Base-by-base conservation (phyloP, 2,113 vertebrate species). In the Actinemys pallida region DNA sequence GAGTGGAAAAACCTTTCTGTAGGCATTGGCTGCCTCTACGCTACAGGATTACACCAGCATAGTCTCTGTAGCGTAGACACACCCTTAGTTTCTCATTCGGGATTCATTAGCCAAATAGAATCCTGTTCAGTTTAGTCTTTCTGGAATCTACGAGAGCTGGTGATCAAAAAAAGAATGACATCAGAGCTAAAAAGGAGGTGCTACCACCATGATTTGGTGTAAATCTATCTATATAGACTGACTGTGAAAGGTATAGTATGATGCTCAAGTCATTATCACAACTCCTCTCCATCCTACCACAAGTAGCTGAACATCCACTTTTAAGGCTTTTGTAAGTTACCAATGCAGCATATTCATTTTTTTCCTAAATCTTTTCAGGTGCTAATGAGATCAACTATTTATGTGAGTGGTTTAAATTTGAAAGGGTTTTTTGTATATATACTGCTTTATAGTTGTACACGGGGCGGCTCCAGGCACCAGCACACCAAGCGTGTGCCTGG, bases 321-420 rank as follows among this genome's bases (percentile, higher is more conserved):
- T 86, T 86, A 86, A 89, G 39, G 19, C 9, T 75, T 42, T 75
- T 6, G 39, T 75, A 24, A 22, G 62, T 2, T 47, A 29, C 3
- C 82, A 72, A 6, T n/a, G 9, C 20, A 78, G 17, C 89, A 82
- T 75, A 42, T 10, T 49, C 3, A 52, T 56, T 54, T 80, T 57
- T 87, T 82, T 56, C 39, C 87, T 88, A 22, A 31, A n/a, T 27
- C 5, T 92, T 88, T 92, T 92, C 19, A 84, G 17, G 4, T 83
- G 11, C 6, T 90, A 72, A 39, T 80, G 86, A 86, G 31, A 90
- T 85, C 35, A 93, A 57, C 7, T 72, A 8, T 4, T 10, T 56
- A 10, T 35, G 52, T 69, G 59, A 5, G 2, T 25, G 65, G 62
- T 29, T 94, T 90, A 31, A n/a, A 65, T 87, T 79, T 59, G 62